phyloP scores from a whole-genome alignment of 2,113 vertebrate species.

The Gymnobelideus leadbeateri region DNA sequence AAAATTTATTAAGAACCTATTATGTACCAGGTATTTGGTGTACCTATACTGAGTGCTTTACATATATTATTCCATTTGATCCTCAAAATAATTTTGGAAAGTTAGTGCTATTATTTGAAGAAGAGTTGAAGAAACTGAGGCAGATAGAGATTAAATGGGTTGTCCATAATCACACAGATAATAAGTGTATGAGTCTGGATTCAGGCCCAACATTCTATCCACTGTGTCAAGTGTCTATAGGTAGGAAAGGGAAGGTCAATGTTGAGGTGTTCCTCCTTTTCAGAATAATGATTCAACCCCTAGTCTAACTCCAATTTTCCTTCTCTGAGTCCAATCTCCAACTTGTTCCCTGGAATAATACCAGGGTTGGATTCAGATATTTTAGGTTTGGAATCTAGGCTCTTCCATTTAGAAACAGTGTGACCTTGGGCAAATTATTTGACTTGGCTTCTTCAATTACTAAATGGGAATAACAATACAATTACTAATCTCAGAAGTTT shows the following conservation, averaged over 20 bases:
- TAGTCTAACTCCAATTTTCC: too few relatives aligned
- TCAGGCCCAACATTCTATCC: background rate
- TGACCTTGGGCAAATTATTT: background rate
- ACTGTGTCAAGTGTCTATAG: background rate
- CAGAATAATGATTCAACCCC: background rate
- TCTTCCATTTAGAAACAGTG: background rate
- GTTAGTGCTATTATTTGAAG: background rate
- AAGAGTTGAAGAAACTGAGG: background rate
- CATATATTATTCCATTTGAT: background rate
- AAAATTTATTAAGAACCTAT: background rate
- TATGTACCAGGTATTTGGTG: background rate
- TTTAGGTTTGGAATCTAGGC: constrained; percentile 23
- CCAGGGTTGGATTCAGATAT: background rate
- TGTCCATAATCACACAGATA: background rate
- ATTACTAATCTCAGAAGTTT: background rate
- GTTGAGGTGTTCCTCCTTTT: background rate
- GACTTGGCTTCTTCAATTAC: constrained; percentile 10
- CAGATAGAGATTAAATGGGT: background rate
- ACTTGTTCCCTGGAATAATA: background rate
- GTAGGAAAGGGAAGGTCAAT: background rate
- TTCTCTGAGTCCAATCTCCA: background rate
- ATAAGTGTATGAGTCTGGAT: background rate
- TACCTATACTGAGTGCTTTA: too few relatives aligned
- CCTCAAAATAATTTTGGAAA: background rate
- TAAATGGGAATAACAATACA: background rate